Evolutionary conservation across 2,797 vertebrate genomes (phyloP), one percentile per base, ranked within the genome.

Genomic region (Siniperca obscura): DNA sequence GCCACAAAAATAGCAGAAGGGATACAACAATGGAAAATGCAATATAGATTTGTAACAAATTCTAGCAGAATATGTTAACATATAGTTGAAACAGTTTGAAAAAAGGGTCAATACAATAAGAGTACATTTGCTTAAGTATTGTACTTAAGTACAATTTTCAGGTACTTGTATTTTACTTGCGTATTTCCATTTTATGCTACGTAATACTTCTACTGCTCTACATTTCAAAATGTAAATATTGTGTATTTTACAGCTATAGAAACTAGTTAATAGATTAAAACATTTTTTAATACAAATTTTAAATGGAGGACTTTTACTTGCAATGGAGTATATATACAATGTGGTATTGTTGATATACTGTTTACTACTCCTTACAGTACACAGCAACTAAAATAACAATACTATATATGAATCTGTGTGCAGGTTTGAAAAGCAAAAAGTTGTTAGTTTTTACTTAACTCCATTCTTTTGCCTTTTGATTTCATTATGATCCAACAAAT

Each of bases 1-100:
- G 91, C 90, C 34, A 71, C 48, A 65, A 55, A 67, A 61, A 78
- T 46, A 71, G 53, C 42, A 80, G 72, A 91, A 93, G 19, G 9
- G 8, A n/a, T 34, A 22, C 13, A 93, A 92, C 86, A 59, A 93
- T 95, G 92, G 96, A 93, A 95, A 92, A 88, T 82, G 78, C 1
- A 87, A 94, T 90, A 86, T 22, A 61, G 11, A 62, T 38, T 9
- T 52, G 5, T 4, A 38, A 22, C 16, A 8, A 46, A 22, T 36
- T 56, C 59, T 30, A 34, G 52, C 12, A 12, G 36, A 36, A 36
- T 55, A 53, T 61, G 78, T 67, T 1, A 60, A 61, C 11, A 4
- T n/a, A 11, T 6, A 46, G 22, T 52, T 70, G 25, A 17, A 62
- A 40, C 5, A 22, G 5, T 17, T 8, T 21, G 30, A 36, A 27